Evolutionary conservation across 2,888 invertebrate genomes (phyloP).

Genomic region (Acleris holmiana): DNA sequence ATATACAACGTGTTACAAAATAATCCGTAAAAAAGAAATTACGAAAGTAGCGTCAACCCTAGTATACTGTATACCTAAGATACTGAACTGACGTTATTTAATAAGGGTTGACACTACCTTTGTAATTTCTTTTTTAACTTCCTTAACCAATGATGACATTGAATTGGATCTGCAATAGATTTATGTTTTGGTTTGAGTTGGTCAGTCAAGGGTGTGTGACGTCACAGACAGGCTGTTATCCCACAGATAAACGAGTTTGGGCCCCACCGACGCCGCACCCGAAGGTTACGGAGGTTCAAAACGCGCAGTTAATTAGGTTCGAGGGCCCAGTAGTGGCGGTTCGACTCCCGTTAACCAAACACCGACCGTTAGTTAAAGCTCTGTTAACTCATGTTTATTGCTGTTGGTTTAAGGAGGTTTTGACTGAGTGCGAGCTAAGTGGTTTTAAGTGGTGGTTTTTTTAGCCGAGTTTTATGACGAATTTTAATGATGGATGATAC

Average conservation of each 20-base stretch:
- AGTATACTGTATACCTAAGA: too few relatives aligned
- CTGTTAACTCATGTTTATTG: slow-evolving; percentile 37
- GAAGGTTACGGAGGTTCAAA: slow-evolving; percentile 26
- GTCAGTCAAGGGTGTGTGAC: not conserved
- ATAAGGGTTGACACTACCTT: too few relatives aligned
- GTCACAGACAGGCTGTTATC: not conserved
- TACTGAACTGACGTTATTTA: too few relatives aligned
- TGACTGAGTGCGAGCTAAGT: slow-evolving; percentile 21
- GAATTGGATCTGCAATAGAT: too few relatives aligned
- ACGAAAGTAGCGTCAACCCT: too few relatives aligned
- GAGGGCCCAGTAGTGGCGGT: slow-evolving; percentile 33
- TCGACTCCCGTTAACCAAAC: slow-evolving; percentile 61
- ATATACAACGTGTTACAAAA: too few relatives aligned
- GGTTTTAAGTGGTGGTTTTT: slow-evolving; percentile 18
- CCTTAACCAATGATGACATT: too few relatives aligned
- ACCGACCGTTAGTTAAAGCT: slow-evolving; percentile 42
- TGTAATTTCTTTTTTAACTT: too few relatives aligned
- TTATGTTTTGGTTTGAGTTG: not conserved
- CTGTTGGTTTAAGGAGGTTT: slow-evolving; percentile 24
- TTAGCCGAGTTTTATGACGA: slow-evolving; percentile 6
- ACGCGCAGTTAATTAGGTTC: slow-evolving; percentile 27
- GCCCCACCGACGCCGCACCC: slow-evolving; percentile 12
- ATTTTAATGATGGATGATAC: too few relatives aligned
- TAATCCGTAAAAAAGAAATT: too few relatives aligned
- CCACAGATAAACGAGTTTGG: slow-evolving; percentile 3